Percentiles rank a stretch among this genome's conserved stretches.
phyloP scores from a whole-genome alignment of 2,113 vertebrate species.

The Canis aureus region DNA sequence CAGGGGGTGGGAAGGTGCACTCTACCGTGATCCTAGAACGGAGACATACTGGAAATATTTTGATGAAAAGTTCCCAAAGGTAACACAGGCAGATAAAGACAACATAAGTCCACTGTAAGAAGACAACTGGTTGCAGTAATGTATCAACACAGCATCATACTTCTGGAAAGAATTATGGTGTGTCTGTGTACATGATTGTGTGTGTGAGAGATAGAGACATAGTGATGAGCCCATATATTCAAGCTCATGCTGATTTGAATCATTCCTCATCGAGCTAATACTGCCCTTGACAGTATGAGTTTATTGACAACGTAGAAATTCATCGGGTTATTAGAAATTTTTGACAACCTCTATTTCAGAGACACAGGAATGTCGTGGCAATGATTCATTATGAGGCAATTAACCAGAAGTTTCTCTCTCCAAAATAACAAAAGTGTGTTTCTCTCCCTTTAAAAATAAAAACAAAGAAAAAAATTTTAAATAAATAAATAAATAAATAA shows the following conservation, averaged over 20 bases:
- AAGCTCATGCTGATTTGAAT: not conserved
- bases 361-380: not conserved
- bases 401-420: not conserved
- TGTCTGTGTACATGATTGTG: not conserved
- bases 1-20: not conserved
- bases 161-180: not conserved
- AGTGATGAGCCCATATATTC: not conserved
- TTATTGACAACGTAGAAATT: slow-evolving; percentile 26
- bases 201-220: not conserved
- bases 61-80: not conserved
- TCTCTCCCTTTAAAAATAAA: slow-evolving; percentile 35
- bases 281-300: not conserved
- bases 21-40: not conserved
- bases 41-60: not conserved
- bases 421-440: not conserved
- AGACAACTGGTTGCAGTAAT: not conserved
- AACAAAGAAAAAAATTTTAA: not conserved
- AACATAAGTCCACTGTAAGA: not conserved
- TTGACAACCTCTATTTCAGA: slow-evolving; percentile 53
- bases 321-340: slow-evolving; percentile 40
- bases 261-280: slow-evolving; percentile 13
- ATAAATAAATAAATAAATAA: not conserved
- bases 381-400: slow-evolving; percentile 40
- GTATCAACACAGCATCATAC: no score
- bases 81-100: not conserved